phyloP scores from a whole-genome alignment of 2,888 invertebrate genomes.

The Acanthosepion esculentum region DNA sequence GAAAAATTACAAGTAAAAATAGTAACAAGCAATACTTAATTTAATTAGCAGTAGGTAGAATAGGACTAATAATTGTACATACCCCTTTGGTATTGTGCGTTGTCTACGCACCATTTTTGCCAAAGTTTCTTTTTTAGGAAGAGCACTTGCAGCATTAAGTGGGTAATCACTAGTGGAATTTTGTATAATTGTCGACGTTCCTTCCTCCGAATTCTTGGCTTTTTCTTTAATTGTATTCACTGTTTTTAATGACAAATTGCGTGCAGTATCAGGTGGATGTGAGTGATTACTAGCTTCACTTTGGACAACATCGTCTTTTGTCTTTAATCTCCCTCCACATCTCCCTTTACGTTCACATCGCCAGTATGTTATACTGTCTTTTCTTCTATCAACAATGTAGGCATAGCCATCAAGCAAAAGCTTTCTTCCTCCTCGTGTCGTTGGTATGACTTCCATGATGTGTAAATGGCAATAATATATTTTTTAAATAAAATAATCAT shows the following conservation, averaged over 20 bases:
- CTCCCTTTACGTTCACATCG: background rate
- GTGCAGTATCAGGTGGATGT: background rate
- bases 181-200: background rate
- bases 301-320: background rate
- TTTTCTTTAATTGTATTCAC: background rate
- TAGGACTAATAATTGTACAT: no score
- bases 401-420: background rate
- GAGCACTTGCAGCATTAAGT: background rate
- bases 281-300: background rate
- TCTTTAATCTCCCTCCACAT: background rate
- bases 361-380: background rate
- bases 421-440: background rate
- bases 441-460: background rate
- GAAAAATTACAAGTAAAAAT: no score
- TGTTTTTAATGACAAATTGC: background rate
- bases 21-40: no score
- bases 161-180: background rate
- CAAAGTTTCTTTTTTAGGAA: background rate
- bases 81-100: background rate
- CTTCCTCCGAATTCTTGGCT: background rate
- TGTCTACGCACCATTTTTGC: background rate
- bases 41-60: no score
- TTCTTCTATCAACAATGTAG: background rate
- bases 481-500: no score
- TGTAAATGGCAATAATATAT: no score